Evolutionary conservation across 1,140 invertebrate species (phyloP), one percentile per base, ranked within the genome.

Genomic region (Leptestheria dahalacensis): DNA sequence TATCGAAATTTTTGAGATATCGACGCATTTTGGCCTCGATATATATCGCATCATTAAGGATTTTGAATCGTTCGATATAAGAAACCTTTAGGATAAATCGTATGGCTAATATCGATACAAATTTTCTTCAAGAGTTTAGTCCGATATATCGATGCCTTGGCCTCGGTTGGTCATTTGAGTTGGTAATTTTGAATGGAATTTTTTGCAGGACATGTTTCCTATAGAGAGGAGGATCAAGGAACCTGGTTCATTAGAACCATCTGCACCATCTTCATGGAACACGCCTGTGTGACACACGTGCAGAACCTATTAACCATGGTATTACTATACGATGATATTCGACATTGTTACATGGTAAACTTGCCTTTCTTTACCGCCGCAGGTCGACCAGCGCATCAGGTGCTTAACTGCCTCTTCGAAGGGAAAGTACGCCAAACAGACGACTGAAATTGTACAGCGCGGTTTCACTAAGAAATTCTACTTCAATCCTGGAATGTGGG

Each of bases 161-260:
- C n/a, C n/a, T n/a, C n/a, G n/a, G n/a, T n/a, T n/a, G n/a, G n/a
- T n/a, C n/a, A n/a, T n/a, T n/a, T n/a, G n/a, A n/a, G n/a, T n/a
- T n/a, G 6, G 33, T 15, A 41, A 41, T 9, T 9, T 41, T 41
- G 15, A 41, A 6, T 41, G 6, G 33, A 6, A 41, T 50, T 53
- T 54, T 48, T 65, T 67, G 57, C 65, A 78, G 80, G 82, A 6
- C 77, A 75, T 65, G 75, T 78, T 50, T 79, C 86, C 21, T 78
- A 80, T 67, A 74, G 86, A 48, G 81, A 88, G 69, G 66, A 60
- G 0, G 60, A 67, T 6, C 66, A 66, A 23, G 86, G 86, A 18
- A 83, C 82, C 56, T 87, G 84, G 82, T 87, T 84, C 66, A 82
- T 89, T 56, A 81, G 86, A 67, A 74, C 78, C 57, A 72, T 89